phyloP scores from a whole-genome alignment of 2,888 invertebrate genomes.

The Schrankia costaestrigalis region DNA sequence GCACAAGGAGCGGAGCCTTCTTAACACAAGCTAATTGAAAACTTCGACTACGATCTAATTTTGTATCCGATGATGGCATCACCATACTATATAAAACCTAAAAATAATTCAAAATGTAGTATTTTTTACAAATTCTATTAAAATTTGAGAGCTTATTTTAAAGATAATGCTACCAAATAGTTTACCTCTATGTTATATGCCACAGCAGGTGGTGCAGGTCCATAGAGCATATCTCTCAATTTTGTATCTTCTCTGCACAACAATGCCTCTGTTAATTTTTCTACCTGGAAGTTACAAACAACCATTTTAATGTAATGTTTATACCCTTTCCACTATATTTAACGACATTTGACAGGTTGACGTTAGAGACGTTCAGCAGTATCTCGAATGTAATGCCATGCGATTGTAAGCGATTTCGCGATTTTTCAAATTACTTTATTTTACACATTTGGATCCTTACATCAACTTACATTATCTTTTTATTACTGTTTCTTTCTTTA shows the following conservation, averaged over 20 bases:
- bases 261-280: conserved; percentile 69
- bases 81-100: conserved; percentile 92
- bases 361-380: too few species aligned
- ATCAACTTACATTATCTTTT: too few species aligned
- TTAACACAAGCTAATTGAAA: conserved; percentile 83
- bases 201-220: conserved; percentile 71
- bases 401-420: too few species aligned
- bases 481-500: too few species aligned
- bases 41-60: conserved; percentile 83
- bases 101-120: conserved; percentile 13
- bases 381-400: too few species aligned
- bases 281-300: conserved; percentile 43
- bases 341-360: too few species aligned
- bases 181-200: conserved; percentile 73
- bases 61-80: conserved; percentile 93
- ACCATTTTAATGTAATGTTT: background rate
- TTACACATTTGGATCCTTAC: too few species aligned
- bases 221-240: conserved; percentile 70
- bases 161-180: too few species aligned
- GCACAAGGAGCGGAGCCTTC: conserved; percentile 74
- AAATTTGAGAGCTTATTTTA: background rate
- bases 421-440: too few species aligned
- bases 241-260: conserved; percentile 66
- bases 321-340: too few species aligned
- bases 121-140: background rate